Evolutionary conservation across 2,797 vertebrate genomes (phyloP).

Genomic region (Epinephelus malabaricus): DNA sequence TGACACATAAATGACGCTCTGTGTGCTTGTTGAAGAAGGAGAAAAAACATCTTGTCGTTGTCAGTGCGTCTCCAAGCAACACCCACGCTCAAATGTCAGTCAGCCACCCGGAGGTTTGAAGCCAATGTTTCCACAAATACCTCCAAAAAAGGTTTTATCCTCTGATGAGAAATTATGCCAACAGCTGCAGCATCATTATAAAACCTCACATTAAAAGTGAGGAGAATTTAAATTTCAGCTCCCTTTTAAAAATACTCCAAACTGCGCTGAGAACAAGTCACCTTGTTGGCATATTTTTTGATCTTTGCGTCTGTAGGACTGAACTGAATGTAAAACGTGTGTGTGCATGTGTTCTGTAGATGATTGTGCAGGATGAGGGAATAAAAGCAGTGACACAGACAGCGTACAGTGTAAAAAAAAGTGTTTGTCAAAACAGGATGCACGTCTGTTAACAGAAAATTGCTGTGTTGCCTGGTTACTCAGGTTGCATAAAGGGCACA

Average conservation of each 20-base stretch:
- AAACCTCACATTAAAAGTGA: neutral
- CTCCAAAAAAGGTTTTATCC: neutral
- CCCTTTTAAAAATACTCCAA: neutral
- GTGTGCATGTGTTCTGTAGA: conserved; percentile 5
- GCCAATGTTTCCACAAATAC: neutral
- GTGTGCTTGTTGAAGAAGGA: neutral
- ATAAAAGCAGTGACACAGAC: conserved; percentile 7
- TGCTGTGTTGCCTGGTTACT: conserved; percentile 75
- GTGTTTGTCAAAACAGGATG: conserved; percentile 11
- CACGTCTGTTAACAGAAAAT: conserved; percentile 46
- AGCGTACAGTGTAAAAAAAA: conserved; percentile 10
- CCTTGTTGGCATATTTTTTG: neutral
- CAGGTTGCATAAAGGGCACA: conserved; percentile 68
- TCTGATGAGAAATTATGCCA: conserved; percentile 5
- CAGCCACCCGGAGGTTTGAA: neutral
- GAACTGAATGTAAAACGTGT: neutral
- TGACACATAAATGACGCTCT: neutral
- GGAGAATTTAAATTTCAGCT: neutral
- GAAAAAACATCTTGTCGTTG: neutral
- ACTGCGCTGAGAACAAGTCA: neutral
- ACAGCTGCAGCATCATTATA: neutral
- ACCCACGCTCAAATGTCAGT: conserved; percentile 1
- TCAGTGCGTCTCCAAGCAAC: conserved; percentile 2
- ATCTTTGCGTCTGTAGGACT: neutral
- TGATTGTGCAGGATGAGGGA: neutral